Base-by-base conservation (phyloP, 2,797 vertebrate genomes). In the Heteromormyrus szaboi region DNA sequence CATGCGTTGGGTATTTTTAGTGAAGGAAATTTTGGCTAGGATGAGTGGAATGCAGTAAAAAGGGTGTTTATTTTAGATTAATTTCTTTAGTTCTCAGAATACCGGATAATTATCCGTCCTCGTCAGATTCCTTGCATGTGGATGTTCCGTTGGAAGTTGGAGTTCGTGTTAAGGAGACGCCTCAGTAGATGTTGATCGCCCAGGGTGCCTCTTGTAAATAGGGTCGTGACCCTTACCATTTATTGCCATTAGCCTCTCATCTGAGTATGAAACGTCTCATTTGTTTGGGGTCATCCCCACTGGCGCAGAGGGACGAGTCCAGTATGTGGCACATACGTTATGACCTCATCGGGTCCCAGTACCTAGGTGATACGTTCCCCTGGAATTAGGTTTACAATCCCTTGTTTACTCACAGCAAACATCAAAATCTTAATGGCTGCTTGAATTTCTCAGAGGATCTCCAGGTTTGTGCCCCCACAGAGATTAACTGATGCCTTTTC, bases 341-440 rank as follows among this genome's bases (percentile, higher is more conserved):
- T 76, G 84, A 90, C 81, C 62, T 89, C 87, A 46, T 33, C 59
- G 87, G 87, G 22, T 50, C 59, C 89, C 91, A 68, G 85, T 91
- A 88, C 91, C 89, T 89, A 92, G 91, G 92, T 95, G 94, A 92
- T 89, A 94, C 89, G 92, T 93, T 93, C 93, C 90, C 90, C 90
- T 88, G 89, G 84, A 89, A 88, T 88, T 62, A 89, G 90, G 88
- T 46, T 62, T 72, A n/a, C n/a, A n/a, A 54, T 50, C 62, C 37
- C 7, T 89, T 7, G 3, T 53, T 56, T 62, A n/a, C n/a, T n/a
- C 86, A 83, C 89, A 37, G 85, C 85, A 81, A 91, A 92, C 90
- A 91, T 90, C 90, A 87, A 86, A n/a, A 87, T 46, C 12, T 5
- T 83, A 87, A 89, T 41, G 89, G 87, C 8, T 54, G 48, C 86